Evolutionary conservation across 2,797 vertebrate species (phyloP), one percentile per base, ranked within the genome.

Genomic region (Margarornis squamiger): DNA sequence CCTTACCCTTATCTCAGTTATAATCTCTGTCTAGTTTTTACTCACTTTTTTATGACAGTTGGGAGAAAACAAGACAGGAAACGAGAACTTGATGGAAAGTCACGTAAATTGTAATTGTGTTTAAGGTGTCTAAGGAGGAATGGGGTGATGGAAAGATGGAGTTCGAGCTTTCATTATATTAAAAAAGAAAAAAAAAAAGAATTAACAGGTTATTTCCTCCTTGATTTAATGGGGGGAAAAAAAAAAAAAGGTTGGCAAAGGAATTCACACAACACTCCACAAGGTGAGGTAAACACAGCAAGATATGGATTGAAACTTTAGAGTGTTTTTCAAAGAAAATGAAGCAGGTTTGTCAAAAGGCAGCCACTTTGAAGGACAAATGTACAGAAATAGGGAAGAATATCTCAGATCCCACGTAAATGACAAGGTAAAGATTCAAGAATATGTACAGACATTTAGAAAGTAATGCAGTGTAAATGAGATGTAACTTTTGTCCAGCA

Each of bases 401-500:
- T 46, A 19, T 66, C 23, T 89, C 39, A 58, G 39, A 76, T 61
- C 63, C 43, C 58, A 76, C 21, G 8, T 73, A 76, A 88, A 38
- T 43, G 63, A 82, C 76, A 91, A 78, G 68, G 86, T 63, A 52
- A 65, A 74, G 41, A 76, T 59, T 71, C n/a, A 71, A 79, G 51
- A 88, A 80, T 86, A 71, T 54, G 29, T 48, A 70, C 38, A 96
- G 77, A 49, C 61, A 66, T 84, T 45, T 48, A 30, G 51, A 81
- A 91, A 90, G 49, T 18, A 87, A 89, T 46, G 76, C 39, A 57
- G 34, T 89, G 86, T 80, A 92, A 97, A 95, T 97, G 93, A 96
- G 96, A 95, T 94, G 85, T 73, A 88, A 88, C 92, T 96, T 94
- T 95, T 94, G 96, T 97, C 93, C 96, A 95, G 92, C 87, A 93